These are phyloP conservation scores for Tuta absoluta DNA, from an alignment of 2,888 invertebrate genomes.

Conservation along the genomic window DNA sequence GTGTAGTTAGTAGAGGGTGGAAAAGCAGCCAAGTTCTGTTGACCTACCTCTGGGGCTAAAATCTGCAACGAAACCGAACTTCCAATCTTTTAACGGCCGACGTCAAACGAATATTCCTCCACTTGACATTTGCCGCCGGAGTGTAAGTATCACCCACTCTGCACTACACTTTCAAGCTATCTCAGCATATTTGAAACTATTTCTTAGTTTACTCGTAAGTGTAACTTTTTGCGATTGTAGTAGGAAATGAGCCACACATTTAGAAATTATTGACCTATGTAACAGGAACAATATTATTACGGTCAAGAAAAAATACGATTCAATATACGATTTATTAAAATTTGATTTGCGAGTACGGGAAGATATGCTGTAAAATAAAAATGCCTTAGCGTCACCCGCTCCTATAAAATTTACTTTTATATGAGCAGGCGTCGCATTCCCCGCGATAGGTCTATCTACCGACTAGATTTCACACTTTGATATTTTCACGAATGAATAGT, in stretches of 20 bases:
- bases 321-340: too few species aligned
- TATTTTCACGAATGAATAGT: constrained; percentile 20
- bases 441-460: background rate
- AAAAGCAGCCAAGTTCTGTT: too few species aligned
- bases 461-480: constrained; percentile 23
- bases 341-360: too few species aligned
- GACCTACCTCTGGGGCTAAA: background rate
- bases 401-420: background rate
- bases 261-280: too few species aligned
- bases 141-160: background rate
- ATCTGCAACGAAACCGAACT: background rate
- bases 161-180: background rate
- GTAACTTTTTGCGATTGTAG: background rate
- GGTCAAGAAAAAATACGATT: too few species aligned
- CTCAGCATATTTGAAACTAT: background rate
- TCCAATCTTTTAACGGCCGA: constrained; percentile 1
- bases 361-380: background rate
- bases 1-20: too few species aligned
- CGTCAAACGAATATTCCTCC: background rate
- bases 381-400: background rate
- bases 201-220: background rate
- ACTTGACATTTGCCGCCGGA: background rate
- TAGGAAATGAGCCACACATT: background rate
- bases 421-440: background rate
- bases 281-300: too few species aligned